These are phyloP conservation scores for Zoanthus gigantus DNA, from an alignment of 92 coral and sea anemone species.

Conservation along the genomic window DNA sequence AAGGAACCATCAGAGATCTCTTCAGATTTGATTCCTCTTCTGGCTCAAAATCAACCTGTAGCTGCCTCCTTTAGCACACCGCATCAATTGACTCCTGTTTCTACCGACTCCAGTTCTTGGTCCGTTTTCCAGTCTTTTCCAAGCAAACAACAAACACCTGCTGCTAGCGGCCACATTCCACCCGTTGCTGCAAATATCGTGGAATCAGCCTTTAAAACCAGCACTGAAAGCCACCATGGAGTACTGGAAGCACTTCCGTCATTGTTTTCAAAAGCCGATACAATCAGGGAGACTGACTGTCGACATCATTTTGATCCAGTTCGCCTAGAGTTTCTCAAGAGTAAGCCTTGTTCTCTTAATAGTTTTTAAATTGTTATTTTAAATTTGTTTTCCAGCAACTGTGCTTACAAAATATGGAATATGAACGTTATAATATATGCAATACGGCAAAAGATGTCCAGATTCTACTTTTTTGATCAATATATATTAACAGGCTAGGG, in stretches of 20 bases:
- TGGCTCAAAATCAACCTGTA: too few relatives aligned
- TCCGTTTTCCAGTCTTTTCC: too few relatives aligned
- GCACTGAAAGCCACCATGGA: background rate
- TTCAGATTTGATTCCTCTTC: too few relatives aligned
- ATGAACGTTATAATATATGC: too few relatives aligned
- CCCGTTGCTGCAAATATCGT: background rate
- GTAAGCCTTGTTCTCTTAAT: background rate
- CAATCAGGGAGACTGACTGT: background rate
- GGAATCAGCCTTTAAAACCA: background rate
- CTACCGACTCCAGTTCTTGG: too few relatives aligned
- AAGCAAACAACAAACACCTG: background rate
- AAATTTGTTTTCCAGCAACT: background rate
- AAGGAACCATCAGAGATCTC: too few relatives aligned
- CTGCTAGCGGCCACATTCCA: background rate
- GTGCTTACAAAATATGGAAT: too few relatives aligned
- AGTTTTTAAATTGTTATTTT: background rate
- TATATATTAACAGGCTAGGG: too few relatives aligned
- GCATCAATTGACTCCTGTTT: too few relatives aligned
- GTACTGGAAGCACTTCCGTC: background rate
- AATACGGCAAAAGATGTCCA: too few relatives aligned
- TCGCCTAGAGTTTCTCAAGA: background rate
- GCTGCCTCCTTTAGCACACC: too few relatives aligned
- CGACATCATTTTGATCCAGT: background rate
- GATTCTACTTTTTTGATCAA: too few relatives aligned
- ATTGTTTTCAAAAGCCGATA: background rate